phyloP scores from a whole-genome alignment of 2,113 vertebrate species.

The Cinclus cinclus region DNA sequence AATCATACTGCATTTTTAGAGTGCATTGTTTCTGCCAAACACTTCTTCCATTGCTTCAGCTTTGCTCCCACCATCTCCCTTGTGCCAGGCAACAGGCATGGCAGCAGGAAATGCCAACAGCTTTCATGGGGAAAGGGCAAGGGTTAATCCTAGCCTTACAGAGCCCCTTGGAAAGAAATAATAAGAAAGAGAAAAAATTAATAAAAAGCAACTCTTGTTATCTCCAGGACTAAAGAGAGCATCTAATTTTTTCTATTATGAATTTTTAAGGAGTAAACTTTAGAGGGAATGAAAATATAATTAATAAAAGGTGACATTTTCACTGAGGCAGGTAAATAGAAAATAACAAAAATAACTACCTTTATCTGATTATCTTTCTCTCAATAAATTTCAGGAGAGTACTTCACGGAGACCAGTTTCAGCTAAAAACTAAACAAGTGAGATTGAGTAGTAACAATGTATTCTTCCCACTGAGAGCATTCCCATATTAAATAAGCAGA shows the following conservation, averaged over 20 bases:
- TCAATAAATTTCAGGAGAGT: neutral
- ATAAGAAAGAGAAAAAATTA: too few relatives aligned
- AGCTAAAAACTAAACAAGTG: neutral
- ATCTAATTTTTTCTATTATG: neutral
- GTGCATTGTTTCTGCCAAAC: neutral
- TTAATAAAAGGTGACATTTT: neutral
- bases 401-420: neutral
- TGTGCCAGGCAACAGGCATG: neutral
- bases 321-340: neutral
- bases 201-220: rapidly evolving
- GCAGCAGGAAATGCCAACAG: neutral
- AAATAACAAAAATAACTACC: neutral
- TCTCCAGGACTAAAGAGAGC: neutral
- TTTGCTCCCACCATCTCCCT: neutral
- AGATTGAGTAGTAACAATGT: neutral
- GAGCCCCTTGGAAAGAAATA: neutral
- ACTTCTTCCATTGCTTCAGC: neutral
- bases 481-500: neutral
- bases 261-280: neutral
- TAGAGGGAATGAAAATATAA: neutral
- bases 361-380: neutral
- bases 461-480: neutral
- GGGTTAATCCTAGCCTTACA: neutral
- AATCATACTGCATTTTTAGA: neutral
- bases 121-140: neutral